Percentiles rank a stretch among this genome's conserved stretches.
These are phyloP conservation scores for Argyrosomus japonicus DNA, from an alignment of 2,113 vertebrate genomes.

Conservation along the genomic window DNA sequence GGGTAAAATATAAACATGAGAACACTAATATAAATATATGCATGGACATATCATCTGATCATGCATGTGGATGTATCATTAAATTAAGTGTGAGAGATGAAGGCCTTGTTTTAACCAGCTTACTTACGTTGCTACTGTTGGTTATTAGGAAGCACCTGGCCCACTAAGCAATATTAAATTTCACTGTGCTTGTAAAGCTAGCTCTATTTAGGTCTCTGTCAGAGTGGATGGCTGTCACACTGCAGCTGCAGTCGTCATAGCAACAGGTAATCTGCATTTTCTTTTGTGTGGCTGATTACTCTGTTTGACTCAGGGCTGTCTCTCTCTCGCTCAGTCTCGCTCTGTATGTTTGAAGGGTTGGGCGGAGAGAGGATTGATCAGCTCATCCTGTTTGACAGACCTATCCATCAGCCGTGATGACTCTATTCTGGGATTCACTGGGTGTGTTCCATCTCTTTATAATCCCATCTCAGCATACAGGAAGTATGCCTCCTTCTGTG, in stretches of 20 bases:
- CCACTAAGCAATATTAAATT: conserved; percentile 54
- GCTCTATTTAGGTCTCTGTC: conserved; percentile 54
- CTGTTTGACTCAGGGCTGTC: conserved; percentile 66
- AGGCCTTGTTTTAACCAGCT: conserved; percentile 14
- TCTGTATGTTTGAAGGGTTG: conserved; percentile 62
- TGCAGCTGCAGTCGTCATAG: conserved; percentile 90
- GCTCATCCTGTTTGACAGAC: conserved; percentile 59
- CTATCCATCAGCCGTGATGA: conserved; percentile 58
- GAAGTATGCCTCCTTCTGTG: conserved; percentile 21
- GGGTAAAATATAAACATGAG: background rate
- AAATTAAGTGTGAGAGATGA: background rate
- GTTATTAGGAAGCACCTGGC: conserved; percentile 63
- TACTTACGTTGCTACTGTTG: background rate
- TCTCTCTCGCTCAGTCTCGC: conserved; percentile 3
- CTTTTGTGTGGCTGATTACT: conserved; percentile 84
- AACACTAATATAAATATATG: background rate
- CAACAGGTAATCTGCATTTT: conserved; percentile 83
- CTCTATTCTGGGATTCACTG: conserved; percentile 53
- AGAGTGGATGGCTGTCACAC: conserved; percentile 45
- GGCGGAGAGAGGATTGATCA: conserved; percentile 63
- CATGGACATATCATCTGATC: background rate
- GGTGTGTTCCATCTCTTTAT: conserved; percentile 41
- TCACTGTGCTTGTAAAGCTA: conserved; percentile 54
- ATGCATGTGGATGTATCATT: background rate
- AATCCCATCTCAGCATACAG: conserved; percentile 53